Base-by-base conservation (phyloP, 1,140 invertebrate genomes). In the Euwallacea fornicatus region DNA sequence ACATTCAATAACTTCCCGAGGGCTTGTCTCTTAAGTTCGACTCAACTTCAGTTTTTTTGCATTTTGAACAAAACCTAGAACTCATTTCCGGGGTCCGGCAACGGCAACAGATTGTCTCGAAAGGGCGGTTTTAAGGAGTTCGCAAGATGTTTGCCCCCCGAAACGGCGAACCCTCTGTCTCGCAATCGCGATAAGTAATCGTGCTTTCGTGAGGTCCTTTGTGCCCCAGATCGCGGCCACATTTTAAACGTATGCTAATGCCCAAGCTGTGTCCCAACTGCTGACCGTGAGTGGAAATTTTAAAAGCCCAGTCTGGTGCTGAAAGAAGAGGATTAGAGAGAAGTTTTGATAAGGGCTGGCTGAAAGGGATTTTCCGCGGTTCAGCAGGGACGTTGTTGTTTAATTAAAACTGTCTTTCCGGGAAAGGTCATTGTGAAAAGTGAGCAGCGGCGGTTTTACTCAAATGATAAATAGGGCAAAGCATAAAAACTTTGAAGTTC, bases 201-300 rank as follows among this genome's bases (percentile, higher is more conserved):
- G 78, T 74, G 71, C 54, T 66, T 78, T 75, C 78, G 78, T 81
- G 78, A 75, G 68, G 74, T 74, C 78, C 76, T 80, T 81, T 81
- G 77, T 81, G 77, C 63, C 72, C 72, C 21, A 60, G 72, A 76
- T 73, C 74, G 77, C 73, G 76, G 77, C 76, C 79, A 79, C 79
- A 79, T 80, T 79, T 80, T 78, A 79, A 81, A 80, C 76, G 73
- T 80, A 81, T 81, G 80, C 79, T 80, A 81, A 81, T 81, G 75
- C 66, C 44, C 71, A 62, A 67, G 65, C 69, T 74, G 76, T 77
- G 76, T 66, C 73, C 73, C 65, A 71, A 69, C 61, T 55, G 76
- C 67, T 76, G 76, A 77, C 76, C 76, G 76, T 77, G 76, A 76
- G 69, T 69, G 70, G 75, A 76, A 76, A 76, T 62, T 76, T 68